A percentile compares a stretch with the other conserved stretches of the same genome.
These are phyloP conservation scores for Urocolius indicus DNA, from an alignment of 2,113 vertebrate species.

Conservation along the genomic window DNA sequence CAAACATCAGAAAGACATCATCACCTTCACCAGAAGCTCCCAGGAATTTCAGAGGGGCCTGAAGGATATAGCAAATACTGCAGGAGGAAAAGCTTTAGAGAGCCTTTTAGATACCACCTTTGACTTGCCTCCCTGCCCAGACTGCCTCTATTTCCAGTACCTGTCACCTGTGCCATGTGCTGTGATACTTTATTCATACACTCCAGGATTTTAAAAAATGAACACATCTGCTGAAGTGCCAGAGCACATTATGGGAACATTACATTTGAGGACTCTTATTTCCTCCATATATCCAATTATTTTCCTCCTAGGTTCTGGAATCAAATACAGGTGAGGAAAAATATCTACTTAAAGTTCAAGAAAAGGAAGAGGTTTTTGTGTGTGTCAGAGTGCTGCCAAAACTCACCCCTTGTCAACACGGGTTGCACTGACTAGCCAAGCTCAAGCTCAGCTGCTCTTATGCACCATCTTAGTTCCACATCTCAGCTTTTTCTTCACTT, in stretches of 20 bases:
- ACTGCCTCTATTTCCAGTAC: not conserved
- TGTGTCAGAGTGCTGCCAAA: not conserved
- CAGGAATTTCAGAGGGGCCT: rapidly evolving
- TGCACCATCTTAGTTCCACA: not conserved
- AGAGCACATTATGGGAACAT: not conserved
- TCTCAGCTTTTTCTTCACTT: rapidly evolving
- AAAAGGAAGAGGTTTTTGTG: rapidly evolving
- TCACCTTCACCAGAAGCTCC: not conserved
- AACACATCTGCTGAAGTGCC: not conserved
- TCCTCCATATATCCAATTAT: slow-evolving; percentile 30
- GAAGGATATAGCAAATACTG: rapidly evolving
- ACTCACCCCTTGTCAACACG: rapidly evolving
- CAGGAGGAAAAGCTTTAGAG: not conserved
- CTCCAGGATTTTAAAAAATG: not conserved
- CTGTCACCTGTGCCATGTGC: rapidly evolving
- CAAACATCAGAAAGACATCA: not conserved
- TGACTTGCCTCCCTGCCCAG: not conserved
- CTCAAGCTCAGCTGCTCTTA: not conserved
- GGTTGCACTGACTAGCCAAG: not conserved
- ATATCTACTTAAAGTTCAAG: not conserved
- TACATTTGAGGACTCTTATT: not conserved
- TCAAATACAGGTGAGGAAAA: not conserved
- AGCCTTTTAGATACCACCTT: not conserved
- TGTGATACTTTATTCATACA: not conserved
- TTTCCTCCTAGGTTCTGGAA: not conserved